phyloP scores from a whole-genome alignment of 2,888 invertebrate genomes.

The Calephelis perditalis region DNA sequence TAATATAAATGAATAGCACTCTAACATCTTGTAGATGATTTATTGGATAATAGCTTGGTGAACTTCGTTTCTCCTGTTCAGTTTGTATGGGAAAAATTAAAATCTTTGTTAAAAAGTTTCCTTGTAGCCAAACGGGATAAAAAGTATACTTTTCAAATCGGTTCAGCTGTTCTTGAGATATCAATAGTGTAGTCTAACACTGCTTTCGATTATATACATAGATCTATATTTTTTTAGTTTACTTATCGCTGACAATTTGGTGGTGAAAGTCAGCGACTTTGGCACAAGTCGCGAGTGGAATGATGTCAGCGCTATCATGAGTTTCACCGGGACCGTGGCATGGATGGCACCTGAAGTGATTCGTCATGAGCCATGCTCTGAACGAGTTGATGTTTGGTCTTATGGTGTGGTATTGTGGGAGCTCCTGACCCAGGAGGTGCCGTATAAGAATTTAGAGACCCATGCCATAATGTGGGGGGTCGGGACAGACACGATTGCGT shows the following conservation, averaged over 20 bases:
- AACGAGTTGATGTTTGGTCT: conserved; percentile 99
- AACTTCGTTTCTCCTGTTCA: no score
- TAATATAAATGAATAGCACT: no score
- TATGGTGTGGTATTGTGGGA: conserved; percentile 99
- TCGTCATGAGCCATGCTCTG: conserved; percentile 96
- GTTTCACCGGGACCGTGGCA: conserved; percentile 98
- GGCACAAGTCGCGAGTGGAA: conserved; percentile 97
- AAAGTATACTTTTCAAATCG: no score
- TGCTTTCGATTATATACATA: no score
- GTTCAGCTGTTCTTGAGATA: no score
- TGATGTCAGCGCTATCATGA: conserved; percentile 96
- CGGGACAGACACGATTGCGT: conserved; percentile 93
- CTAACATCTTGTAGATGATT: no score
- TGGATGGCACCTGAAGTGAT: conserved; percentile 99
- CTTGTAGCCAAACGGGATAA: no score
- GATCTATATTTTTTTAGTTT: conserved; percentile 76
- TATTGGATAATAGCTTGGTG: no score
- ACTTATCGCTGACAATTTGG: conserved; percentile 86
- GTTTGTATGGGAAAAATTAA: no score
- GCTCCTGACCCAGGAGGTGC: conserved; percentile 89
- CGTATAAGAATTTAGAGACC: conserved; percentile 83
- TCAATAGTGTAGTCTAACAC: no score
- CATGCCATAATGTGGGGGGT: conserved; percentile 99
- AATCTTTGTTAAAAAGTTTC: no score
- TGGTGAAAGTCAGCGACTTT: conserved; percentile 98